Evolutionary conservation across 1,140 invertebrate species (phyloP), one percentile per base, ranked within the genome.

Genomic region (Pogonomyrmex californicus): DNA sequence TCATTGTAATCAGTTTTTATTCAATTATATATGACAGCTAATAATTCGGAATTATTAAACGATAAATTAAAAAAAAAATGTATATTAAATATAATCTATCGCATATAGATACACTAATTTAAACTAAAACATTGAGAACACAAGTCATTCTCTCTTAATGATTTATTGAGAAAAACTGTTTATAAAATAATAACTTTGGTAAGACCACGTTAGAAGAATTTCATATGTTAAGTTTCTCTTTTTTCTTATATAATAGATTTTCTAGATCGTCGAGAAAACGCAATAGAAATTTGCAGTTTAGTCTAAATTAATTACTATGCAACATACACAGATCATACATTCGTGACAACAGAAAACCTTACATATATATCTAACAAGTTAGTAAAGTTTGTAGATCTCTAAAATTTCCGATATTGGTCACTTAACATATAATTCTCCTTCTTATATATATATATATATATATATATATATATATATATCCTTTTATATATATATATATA

Each of bases 181-280:
- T 60, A 83, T 62, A 83, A 83, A 83, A 83, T 83, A 83, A 83
- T 83, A 83, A 83, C 79, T 83, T 83, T 83, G 79, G 54, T 75
- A 83, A 83, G 54, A 83, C 33, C 36, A 33, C 23, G 23, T 82
- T 60, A 75, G 36, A 71, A 12, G 41, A 49, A 60, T 75, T 60
- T 83, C 17, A 51, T 75, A 73, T 38, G 41, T 73, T 60, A 38
- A 83, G 54, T 70, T 81, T 44, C 30, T 44, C 17, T 44, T 4
- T 23, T 3, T 33, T 56, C 23, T 54, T 7, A 75, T 41, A 38
- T 5, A 7, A 41, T 36, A 2, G n/a, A 30, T 47, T 33, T 70
- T 33, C 7, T 14, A 7, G n/a, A 36, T 71, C 23, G 23, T 0
- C 7, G 6, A 17, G 30, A 10, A 82, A 47, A 60, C 9, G 12